Conservation (phyloP, 2,113 vertebrate species). For the Daphoenositta chrysoptera region DNA sequence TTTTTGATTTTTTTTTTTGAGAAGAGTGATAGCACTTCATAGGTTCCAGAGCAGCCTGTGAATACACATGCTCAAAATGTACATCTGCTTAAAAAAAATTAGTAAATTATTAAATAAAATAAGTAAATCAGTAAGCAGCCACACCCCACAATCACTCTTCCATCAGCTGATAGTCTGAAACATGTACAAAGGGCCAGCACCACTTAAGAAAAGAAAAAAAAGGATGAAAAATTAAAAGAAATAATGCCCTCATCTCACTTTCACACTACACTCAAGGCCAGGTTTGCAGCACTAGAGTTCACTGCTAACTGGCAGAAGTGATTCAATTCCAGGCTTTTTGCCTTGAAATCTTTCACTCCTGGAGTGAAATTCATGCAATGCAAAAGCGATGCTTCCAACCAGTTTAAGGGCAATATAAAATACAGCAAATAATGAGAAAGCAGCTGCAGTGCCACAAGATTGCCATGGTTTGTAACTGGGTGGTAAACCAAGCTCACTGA, state of each 20-base stretch:
- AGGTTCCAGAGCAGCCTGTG: neutral
- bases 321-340: neutral
- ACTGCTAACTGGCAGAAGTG: neutral
- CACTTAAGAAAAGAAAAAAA: too few species aligned
- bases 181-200: accelerated
- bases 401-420: neutral
- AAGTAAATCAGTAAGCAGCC: neutral
- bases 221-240: neutral
- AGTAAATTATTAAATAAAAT: neutral
- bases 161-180: neutral
- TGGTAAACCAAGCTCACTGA: neutral
- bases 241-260: neutral
- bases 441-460: neutral
- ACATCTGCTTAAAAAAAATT: neutral
- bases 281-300: neutral
- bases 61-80: neutral
- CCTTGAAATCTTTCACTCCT: neutral
- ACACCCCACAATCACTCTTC: neutral
- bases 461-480: neutral
- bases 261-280: neutral
- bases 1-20: neutral
- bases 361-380: neutral
- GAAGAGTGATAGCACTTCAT: neutral
- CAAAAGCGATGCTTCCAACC: accelerated
- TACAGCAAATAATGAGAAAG: neutral